Percentiles rank a stretch among this genome's conserved stretches.
Conservation (phyloP, 2,888 invertebrate genomes). For the Polydrusus pterygomalis region DNA sequence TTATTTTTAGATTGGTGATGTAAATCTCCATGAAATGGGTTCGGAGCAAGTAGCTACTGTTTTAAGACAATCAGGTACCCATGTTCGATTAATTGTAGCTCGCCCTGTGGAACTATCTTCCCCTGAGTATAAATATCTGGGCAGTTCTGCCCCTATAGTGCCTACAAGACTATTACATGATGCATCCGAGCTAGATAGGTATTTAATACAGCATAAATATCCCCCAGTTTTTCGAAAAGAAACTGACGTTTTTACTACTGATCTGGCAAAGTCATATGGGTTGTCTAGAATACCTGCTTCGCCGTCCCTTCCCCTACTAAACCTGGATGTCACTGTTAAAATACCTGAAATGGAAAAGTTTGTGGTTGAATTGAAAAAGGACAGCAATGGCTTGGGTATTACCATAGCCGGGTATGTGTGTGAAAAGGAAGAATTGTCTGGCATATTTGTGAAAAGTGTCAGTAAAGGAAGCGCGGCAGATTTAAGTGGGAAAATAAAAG, state of each 20-base stretch:
- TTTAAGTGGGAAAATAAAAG: conserved; percentile 91
- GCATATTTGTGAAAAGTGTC: conserved; percentile 99
- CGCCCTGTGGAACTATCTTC: conserved; percentile 87
- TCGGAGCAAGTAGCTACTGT: conserved; percentile 98
- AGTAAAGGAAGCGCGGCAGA: conserved; percentile 97
- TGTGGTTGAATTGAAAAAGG: conserved; percentile 94
- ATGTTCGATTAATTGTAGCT: conserved; percentile 95
- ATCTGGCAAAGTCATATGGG: conserved; percentile 67
- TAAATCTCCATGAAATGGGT: conserved; percentile 95
- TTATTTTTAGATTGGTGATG: conserved; percentile 70
- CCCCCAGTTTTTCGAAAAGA: conserved; percentile 79
- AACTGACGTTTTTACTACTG: conserved; percentile 67
- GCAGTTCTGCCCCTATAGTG: conserved; percentile 78
- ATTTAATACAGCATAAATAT: conserved; percentile 88
- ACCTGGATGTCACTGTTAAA: conserved; percentile 76
- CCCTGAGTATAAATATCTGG: conserved; percentile 76
- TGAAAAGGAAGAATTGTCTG: conserved; percentile 98
- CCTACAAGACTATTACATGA: conserved; percentile 87
- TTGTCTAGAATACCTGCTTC: conserved; percentile 70
- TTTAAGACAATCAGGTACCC: conserved; percentile 94
- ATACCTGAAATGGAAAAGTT: conserved; percentile 96
- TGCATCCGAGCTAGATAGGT: conserved; percentile 89
- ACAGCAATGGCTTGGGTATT: conserved; percentile 94
- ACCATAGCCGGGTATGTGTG: conserved; percentile 98
- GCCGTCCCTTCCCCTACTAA: conserved; percentile 72